phyloP scores from a whole-genome alignment of 1,140 invertebrate species.

The Neodiprion fabricii region DNA sequence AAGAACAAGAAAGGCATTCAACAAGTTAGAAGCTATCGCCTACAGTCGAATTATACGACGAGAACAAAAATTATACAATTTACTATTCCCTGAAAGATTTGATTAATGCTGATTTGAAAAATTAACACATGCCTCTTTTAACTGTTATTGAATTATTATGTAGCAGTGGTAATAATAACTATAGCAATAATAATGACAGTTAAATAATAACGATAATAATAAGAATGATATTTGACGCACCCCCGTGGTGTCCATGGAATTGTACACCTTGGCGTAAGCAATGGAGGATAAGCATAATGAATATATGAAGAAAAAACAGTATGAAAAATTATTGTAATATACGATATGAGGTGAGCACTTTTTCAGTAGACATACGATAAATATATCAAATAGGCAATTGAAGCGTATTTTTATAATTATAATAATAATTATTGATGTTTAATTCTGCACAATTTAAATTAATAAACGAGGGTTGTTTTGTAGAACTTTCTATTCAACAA shows the following conservation, averaged over 20 bases:
- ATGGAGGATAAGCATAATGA: conserved; percentile 36
- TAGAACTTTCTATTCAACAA: background rate
- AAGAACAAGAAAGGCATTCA: background rate
- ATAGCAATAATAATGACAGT: conserved; percentile 20
- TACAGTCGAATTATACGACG: background rate
- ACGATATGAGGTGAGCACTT: no score
- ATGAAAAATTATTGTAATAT: conserved; percentile 14
- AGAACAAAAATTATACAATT: background rate
- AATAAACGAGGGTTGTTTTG: no score
- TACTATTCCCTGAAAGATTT: no score
- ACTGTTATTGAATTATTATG: conserved; percentile 20
- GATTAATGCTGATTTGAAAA: no score
- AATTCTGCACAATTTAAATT: no score
- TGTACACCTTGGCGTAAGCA: conserved; percentile 63
- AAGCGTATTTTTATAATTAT: no score
- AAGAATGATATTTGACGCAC: conserved; percentile 53
- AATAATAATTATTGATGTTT: no score
- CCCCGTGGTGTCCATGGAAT: conserved; percentile 67
- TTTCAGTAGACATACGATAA: no score
- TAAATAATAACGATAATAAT: conserved; percentile 21
- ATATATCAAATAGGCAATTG: no score
- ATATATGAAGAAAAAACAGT: conserved; percentile 23
- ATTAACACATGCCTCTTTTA: background rate
- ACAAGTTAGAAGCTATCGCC: background rate
- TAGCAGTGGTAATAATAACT: conserved; percentile 14